phyloP scores from a whole-genome alignment of 2,888 invertebrate genomes.

The Epirrhoe alternata region DNA sequence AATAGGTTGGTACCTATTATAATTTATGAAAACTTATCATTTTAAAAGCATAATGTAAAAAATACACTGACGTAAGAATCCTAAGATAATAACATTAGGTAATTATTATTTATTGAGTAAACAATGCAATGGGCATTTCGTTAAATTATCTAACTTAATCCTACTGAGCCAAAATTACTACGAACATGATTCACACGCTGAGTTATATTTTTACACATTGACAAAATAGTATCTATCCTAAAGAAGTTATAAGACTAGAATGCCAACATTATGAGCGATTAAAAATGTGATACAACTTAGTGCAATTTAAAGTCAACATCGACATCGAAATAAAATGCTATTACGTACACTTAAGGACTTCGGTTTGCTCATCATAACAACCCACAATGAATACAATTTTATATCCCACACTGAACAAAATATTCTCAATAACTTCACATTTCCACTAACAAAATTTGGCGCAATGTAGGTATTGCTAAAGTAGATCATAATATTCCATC shows the following conservation, averaged over 20 bases:
- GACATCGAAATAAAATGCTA: conserved; percentile 30
- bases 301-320: conserved; percentile 17
- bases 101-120: background rate
- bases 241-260: conserved; percentile 64
- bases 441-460: conserved; percentile 55
- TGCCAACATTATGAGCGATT: conserved; percentile 48
- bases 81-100: background rate
- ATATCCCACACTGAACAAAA: conserved; percentile 7
- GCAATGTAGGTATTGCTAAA: conserved; percentile 62
- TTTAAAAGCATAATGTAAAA: background rate
- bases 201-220: conserved; percentile 37
- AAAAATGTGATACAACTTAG: conserved; percentile 28
- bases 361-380: conserved; percentile 10
- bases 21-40: background rate
- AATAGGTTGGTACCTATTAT: background rate
- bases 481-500: conserved; percentile 19
- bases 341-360: conserved; percentile 9
- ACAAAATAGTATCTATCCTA: conserved; percentile 43
- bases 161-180: conserved; percentile 64
- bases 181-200: conserved; percentile 21
- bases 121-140: conserved; percentile 13
- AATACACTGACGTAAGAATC: no score
- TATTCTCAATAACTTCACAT: conserved; percentile 1
- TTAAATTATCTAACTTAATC: conserved; percentile 22
- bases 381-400: background rate